phyloP scores from a whole-genome alignment of 2,888 invertebrate species.

The Callyntrura guangdongensis region DNA sequence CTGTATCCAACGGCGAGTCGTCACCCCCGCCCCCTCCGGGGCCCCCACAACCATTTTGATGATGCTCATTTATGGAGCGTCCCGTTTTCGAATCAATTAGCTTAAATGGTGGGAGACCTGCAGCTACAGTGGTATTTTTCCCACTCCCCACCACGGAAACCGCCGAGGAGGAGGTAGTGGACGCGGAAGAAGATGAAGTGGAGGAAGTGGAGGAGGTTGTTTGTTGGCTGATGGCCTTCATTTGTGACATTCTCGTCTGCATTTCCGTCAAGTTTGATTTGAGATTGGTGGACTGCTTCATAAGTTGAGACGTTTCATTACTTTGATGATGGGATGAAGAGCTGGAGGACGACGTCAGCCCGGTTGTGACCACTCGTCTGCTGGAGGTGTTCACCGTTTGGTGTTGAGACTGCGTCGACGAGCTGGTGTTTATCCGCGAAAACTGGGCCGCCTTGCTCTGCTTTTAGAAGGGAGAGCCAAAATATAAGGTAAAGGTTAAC shows the following conservation, averaged over 20 bases:
- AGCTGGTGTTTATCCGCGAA: constrained; percentile 83
- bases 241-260: constrained; percentile 94
- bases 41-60: constrained; percentile 57
- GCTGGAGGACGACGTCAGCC: constrained; percentile 55
- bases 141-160: constrained; percentile 72
- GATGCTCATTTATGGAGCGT: constrained; percentile 68
- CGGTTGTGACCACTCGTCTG: constrained; percentile 79
- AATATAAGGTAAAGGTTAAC: constrained; percentile 31
- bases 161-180: constrained; percentile 72
- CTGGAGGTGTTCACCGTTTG: constrained; percentile 83
- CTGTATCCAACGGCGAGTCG: constrained; percentile 84
- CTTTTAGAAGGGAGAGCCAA: constrained; percentile 28
- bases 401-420: constrained; percentile 81
- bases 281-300: constrained; percentile 82
- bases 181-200: constrained; percentile 74
- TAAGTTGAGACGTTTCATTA: constrained; percentile 80
- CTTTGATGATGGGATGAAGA: constrained; percentile 79
- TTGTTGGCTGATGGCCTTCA: constrained; percentile 90
- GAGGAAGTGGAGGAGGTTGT: constrained; percentile 83
- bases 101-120: constrained; percentile 80
- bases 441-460: constrained; percentile 84
- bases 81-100: constrained; percentile 81
- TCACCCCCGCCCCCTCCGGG: constrained; percentile 68
- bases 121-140: constrained; percentile 36
- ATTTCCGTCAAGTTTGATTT: constrained; percentile 93